phyloP scores from a whole-genome alignment of 2,888 invertebrate species.

The Syrphus vitripennis region DNA sequence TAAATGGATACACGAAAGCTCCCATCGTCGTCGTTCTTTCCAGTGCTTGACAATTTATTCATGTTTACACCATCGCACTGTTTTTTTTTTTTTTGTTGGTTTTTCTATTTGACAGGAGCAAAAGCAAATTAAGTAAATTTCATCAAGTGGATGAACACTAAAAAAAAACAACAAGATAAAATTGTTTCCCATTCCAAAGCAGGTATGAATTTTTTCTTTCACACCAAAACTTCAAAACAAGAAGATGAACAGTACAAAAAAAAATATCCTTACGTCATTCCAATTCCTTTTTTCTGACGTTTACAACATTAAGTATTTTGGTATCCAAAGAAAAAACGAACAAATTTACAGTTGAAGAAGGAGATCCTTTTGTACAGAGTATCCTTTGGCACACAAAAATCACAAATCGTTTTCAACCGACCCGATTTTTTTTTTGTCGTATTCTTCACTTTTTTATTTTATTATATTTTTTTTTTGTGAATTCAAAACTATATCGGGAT shows the following conservation, averaged over 20 bases:
- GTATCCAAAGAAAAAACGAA: slow-evolving; percentile 46
- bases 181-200: background rate
- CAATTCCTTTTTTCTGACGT: slow-evolving; percentile 59
- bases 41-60: slow-evolving; percentile 57
- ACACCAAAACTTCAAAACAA: background rate
- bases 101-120: slow-evolving; percentile 19
- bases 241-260: background rate
- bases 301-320: slow-evolving; percentile 64
- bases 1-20: slow-evolving; percentile 49
- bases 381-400: slow-evolving; percentile 51
- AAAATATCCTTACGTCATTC: slow-evolving; percentile 65
- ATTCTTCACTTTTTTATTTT: background rate
- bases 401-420: slow-evolving; percentile 24
- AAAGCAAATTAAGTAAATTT: slow-evolving; percentile 11
- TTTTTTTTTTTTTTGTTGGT: background rate
- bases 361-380: slow-evolving; percentile 25
- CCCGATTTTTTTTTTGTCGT: slow-evolving; percentile 18
- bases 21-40: slow-evolving; percentile 14
- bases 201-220: background rate
- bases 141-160: slow-evolving; percentile 30
- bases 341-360: background rate
- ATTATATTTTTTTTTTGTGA: background rate
- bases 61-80: slow-evolving; percentile 53
- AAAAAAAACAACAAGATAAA: background rate
- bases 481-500: slow-evolving; percentile 9